A percentile compares a stretch with the other conserved stretches of the same genome.
Evolutionary conservation across 2,113 vertebrate genomes (phyloP).

Genomic region (Saccopteryx bilineata): DNA sequence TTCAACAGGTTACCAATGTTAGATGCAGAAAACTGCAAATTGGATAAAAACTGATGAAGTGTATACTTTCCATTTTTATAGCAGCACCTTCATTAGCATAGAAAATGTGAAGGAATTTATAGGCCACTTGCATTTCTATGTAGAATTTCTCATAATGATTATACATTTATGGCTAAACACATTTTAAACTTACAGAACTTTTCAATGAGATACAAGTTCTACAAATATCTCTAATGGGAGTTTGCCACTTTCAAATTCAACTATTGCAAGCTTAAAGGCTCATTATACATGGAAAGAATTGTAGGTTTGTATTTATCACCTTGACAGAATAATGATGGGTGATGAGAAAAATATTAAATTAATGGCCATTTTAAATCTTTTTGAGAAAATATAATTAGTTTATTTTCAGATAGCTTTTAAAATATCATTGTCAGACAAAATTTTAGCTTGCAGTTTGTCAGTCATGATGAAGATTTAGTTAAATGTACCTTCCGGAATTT

Average conservation of each 20-base stretch:
- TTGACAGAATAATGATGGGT: slow-evolving; percentile 42
- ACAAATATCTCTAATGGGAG: slow-evolving; percentile 56
- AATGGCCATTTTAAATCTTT: slow-evolving; percentile 60
- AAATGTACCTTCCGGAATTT: not conserved
- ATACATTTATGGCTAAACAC: slow-evolving; percentile 39
- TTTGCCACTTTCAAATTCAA: slow-evolving; percentile 55
- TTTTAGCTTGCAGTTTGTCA: slow-evolving; percentile 50
- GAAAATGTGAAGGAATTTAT: slow-evolving; percentile 49
- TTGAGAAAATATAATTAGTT: slow-evolving; percentile 45
- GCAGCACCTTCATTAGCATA: slow-evolving; percentile 36
- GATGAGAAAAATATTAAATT: slow-evolving; percentile 48
- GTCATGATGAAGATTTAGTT: slow-evolving; percentile 35
- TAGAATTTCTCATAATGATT: slow-evolving; percentile 32
- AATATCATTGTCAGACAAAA: slow-evolving; percentile 62
- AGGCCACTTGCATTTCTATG: slow-evolving; percentile 28
- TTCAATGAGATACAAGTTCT: slow-evolving; percentile 55
- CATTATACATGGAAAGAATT: slow-evolving; percentile 21
- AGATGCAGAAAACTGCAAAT: slow-evolving; percentile 36
- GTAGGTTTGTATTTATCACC: not conserved
- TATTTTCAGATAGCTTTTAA: slow-evolving; percentile 57
- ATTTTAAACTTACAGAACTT: slow-evolving; percentile 52
- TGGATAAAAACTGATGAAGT: slow-evolving; percentile 2
- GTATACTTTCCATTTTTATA: slow-evolving; percentile 56
- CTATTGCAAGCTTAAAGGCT: not conserved
- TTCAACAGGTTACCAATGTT: not conserved